Evolutionary conservation across 2,888 invertebrate species (phyloP), one percentile per base, ranked within the genome.

Genomic region (Physocephala rufipes): DNA sequence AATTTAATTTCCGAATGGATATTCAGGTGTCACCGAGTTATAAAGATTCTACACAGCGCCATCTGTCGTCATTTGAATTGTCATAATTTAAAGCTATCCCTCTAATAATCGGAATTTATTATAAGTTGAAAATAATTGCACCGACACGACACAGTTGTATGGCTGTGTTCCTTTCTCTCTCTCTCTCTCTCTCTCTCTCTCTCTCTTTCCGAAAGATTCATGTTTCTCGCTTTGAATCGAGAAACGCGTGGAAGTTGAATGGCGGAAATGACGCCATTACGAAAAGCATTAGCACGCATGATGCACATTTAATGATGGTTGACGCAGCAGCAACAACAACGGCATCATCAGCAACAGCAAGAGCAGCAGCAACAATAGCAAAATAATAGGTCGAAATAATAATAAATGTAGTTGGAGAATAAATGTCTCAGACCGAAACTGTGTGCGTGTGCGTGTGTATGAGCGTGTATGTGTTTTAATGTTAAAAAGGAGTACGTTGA

Each of bases 261-360:
- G 68, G 62, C 76, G 76, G 74, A 76, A 75, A 76, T 76, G 71
- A 66, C 73, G 61, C 74, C 74, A 76, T 76, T 75, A 76, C 67
- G 71, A 63, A 76, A 76, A 73, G 71, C 76, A 76, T 76, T 75
- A 76, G 74, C 73, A 75, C 70, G 71, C 74, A 58, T 75, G 75
- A 76, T 76, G 75, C 74, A 72, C 76, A 74, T 76, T 74, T 75
- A 74, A 76, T 76, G 76, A 75, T 74, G 75, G 71, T 71, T 73
- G 74, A 76, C 30, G 24, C 15, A 65, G 58, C 36, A 61, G 49
- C 45, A 45, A 58, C 67, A 58, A 30, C 67, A 58, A 49, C 53
- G 43, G 26, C 12, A 21, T 19, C n/a, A n/a, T n/a, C n/a, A n/a
- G n/a, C n/a, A n/a, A n/a, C n/a, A n/a, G n/a, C n/a, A n/a, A n/a